phyloP scores from a whole-genome alignment of 2,113 vertebrate genomes.

The Oncorhynchus mykiss region DNA sequence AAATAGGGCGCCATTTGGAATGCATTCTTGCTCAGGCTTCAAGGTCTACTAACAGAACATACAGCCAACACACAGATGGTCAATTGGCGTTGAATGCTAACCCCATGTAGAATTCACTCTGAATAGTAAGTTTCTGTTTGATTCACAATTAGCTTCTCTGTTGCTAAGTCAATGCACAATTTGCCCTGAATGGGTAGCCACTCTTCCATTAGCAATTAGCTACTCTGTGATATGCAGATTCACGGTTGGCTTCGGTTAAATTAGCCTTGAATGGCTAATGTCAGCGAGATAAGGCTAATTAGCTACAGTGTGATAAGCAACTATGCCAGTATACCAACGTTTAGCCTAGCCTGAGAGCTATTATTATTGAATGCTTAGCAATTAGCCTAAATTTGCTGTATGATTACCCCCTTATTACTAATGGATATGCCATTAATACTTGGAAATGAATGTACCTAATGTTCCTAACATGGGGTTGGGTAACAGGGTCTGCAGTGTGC shows the following conservation, averaged over 20 bases:
- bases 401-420: too few species aligned
- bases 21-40: constrained; percentile 26
- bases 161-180: neutral
- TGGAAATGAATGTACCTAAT: too few species aligned
- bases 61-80: constrained; percentile 49
- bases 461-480: too few species aligned
- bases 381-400: too few species aligned
- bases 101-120: constrained; percentile 23
- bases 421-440: too few species aligned
- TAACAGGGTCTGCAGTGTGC: neutral
- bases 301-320: constrained; percentile 27
- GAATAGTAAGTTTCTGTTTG: constrained; percentile 20
- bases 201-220: too few species aligned
- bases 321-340: constrained; percentile 14
- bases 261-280: constrained; percentile 15
- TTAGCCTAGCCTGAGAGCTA: too few species aligned
- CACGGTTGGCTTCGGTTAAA: constrained; percentile 27
- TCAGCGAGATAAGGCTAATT: constrained; percentile 27
- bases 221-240: neutral
- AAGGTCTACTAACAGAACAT: constrained; percentile 59
- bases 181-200: neutral
- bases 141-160: constrained; percentile 32
- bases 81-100: constrained; percentile 54
- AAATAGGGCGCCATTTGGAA: too few species aligned
- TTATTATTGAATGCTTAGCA: neutral